Base-by-base conservation (phyloP, 1,140 invertebrate species). In the Myzus persicae region DNA sequence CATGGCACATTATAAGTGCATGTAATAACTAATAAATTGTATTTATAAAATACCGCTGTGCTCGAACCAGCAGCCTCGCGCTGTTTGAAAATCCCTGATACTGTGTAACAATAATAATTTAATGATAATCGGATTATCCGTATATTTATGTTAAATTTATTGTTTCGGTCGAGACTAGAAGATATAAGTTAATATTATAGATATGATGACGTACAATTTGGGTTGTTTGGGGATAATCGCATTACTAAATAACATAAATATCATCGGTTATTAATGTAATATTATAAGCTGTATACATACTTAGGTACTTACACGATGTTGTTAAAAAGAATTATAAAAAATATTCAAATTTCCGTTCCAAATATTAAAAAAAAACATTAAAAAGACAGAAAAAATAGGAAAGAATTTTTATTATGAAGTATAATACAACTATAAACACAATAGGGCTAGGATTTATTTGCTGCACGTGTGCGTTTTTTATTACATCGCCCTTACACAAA, bases 21-120 rank as follows among this genome's bases (percentile, higher is more conserved):
- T n/a, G 40, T 87, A 40, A 40, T 82, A 40, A 82, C n/a, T 40
- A 44, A 87, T 87, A 87, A 87, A 87, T 87, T 20, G 9, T 87
- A 7, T 87, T 87, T 87, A 87, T 44, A 46, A 44, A 40, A 84
- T 38, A 42, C 82, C 3, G 7, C 40, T 44, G 84, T 2, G 40
- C 8, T 44, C 40, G 40, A 87, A 40, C 31, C 31, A 11, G 18
- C 42, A 42, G 84, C 11, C 38, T 85, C 82, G 40, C 9, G 26
- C 59, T 26, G 59, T 42, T 84, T 26, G 40, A 31, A 85, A 22
- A 51, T 51, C 22, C 20, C 20, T 85, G 46, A 76, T n/a, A 76
- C 59, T 18, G 31, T 76, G 14, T n/a, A 76, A 76, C 59, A n/a
- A 76, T 67, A 67, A 76, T 67, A n/a, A 18, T 24, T 24, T 18